Evolutionary conservation across 2,888 invertebrate species (phyloP), one percentile per base, ranked within the genome.

Genomic region (Drosophila rubida): DNA sequence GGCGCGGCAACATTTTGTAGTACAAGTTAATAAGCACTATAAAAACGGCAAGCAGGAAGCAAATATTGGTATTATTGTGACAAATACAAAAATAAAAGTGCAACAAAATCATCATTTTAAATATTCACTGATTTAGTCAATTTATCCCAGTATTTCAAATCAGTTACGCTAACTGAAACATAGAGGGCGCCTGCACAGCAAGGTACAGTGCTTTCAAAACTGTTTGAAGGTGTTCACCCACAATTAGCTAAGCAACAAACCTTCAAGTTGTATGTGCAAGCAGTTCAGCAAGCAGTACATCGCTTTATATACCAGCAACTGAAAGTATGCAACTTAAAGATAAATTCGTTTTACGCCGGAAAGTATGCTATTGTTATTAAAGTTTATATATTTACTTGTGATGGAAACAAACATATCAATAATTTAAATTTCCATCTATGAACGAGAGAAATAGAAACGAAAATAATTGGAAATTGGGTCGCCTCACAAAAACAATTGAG

Each of bases 1-100:
- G 6, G 14, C 4, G 39, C 16, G 30, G 32, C 9, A 8, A 42
- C 32, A 50, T 49, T 46, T 58, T 54, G 58, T 50, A 2, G 16
- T 50, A 48, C 69, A 74, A 63, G 46, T 68, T 53, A 55, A 57
- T 63, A 54, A 54, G n/a, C 55, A 45, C 37, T 55, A 35, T 37
- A 27, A 37, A 48, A 53, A 27, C 8, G 7, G 16, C 30, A 25
- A 53, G 39, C 62, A 59, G 63, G 44, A 74, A 59, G 14, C 48
- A 68, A 68, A 68, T 59, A 68, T 30, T 32, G n/a, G 35, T 19
- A 23, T 49, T 30, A 62, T 6, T n/a, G 32, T 11, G 1, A 19
- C 3, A 19, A 25, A 6, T 25, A 25, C 0, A 14, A 22, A 30
- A 19, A 27, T 27, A 14, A 51, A 35, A 41, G 45, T 23, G 23